phyloP scores from a whole-genome alignment of 2,113 vertebrate species.

The Setophaga petechia region DNA sequence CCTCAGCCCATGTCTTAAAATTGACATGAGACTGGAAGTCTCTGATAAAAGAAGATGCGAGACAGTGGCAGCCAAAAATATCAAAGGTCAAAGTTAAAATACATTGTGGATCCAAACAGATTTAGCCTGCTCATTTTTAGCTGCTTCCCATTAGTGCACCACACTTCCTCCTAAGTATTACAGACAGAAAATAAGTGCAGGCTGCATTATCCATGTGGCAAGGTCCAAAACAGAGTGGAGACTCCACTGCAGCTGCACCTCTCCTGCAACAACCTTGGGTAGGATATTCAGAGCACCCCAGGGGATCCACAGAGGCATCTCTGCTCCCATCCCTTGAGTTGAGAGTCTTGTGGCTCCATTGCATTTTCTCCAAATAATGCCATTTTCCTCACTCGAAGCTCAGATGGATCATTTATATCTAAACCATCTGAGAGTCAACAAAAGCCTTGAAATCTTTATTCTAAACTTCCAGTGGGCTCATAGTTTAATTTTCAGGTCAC shows the following conservation, averaged over 20 bases:
- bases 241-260: not conserved
- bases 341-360: not conserved
- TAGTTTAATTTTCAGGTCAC: not conserved
- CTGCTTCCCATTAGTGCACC: not conserved
- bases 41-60: not conserved
- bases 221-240: not conserved
- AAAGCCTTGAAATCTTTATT: not conserved
- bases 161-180: not conserved
- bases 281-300: not conserved
- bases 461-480: not conserved
- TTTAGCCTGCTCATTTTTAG: not conserved
- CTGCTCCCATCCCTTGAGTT: not conserved
- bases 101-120: not conserved
- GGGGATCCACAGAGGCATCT: accelerated
- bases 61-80: not conserved
- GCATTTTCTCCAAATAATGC: not conserved
- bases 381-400: not conserved
- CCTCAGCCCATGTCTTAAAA: not conserved
- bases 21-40: not conserved
- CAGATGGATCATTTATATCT: not conserved
- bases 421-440: not conserved
- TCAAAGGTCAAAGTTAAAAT: not conserved
- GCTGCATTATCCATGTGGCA: not conserved
- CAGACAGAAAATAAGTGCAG: not conserved
- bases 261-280: not conserved